Conservation (phyloP, 2,113 vertebrate genomes). For the Tyrannus savana region DNA sequence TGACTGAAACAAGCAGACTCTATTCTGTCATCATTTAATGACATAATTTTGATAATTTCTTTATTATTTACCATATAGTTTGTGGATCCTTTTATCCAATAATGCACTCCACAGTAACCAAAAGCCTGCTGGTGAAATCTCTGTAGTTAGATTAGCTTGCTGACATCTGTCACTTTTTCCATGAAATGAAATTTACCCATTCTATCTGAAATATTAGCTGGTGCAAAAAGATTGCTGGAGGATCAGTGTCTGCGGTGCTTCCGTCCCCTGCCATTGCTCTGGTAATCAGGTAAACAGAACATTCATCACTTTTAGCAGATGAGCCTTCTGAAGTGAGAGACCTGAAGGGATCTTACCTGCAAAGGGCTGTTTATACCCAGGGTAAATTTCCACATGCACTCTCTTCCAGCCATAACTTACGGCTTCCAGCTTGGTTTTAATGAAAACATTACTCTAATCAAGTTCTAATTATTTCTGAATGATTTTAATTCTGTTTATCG, state of each 20-base stretch:
- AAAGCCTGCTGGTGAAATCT: background rate
- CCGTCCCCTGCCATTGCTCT: background rate
- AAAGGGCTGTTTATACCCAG: background rate
- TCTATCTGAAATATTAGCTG: background rate
- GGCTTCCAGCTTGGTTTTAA: background rate
- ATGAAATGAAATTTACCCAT: background rate
- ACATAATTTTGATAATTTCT: background rate
- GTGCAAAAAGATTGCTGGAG: background rate
- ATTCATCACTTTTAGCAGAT: background rate
- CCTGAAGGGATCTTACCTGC: background rate
- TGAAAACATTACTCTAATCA: background rate
- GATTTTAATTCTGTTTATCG: background rate
- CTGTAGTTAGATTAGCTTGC: background rate
- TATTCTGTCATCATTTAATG: background rate
- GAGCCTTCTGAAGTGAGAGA: background rate
- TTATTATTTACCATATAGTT: background rate
- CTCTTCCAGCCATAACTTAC: background rate
- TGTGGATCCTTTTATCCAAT: background rate
- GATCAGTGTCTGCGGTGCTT: fast-evolving
- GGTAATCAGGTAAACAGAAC: background rate
- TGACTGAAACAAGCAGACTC: background rate
- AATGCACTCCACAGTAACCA: background rate
- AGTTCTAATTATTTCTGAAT: background rate
- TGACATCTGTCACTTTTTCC: background rate
- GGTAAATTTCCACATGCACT: background rate